Evolutionary conservation across 2,888 invertebrate genomes (phyloP).

Genomic region (Furcula furcula): DNA sequence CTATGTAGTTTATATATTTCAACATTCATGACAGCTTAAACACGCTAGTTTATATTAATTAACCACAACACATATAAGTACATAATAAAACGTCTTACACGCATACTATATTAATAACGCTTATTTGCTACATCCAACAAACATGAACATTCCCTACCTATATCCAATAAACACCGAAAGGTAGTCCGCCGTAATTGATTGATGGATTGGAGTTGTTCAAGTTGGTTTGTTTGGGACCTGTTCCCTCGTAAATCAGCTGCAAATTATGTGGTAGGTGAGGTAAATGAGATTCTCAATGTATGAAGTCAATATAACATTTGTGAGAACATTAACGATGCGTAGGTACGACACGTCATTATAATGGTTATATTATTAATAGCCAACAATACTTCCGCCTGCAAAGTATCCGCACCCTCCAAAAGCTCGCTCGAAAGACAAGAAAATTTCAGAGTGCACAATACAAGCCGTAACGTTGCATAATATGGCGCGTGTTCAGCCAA

Average conservation of each 20-base stretch:
- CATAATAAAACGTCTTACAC: no score
- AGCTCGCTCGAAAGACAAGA: slow-evolving; percentile 59
- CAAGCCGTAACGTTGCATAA: slow-evolving; percentile 77
- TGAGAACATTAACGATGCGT: not conserved
- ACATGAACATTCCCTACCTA: no score
- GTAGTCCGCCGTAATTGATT: slow-evolving; percentile 43
- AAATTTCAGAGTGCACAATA: slow-evolving; percentile 69
- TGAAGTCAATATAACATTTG: not conserved
- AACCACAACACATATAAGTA: no score
- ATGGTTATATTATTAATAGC: slow-evolving; percentile 2
- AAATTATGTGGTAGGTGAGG: not conserved
- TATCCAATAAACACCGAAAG: slow-evolving; percentile 37
- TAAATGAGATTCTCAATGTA: not conserved
- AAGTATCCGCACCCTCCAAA: slow-evolving; percentile 46
- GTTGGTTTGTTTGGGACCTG: slow-evolving; percentile 8
- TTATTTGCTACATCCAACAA: no score
- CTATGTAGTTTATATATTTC: no score
- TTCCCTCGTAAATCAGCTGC: not conserved
- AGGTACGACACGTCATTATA: not conserved
- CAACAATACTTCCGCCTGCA: slow-evolving; percentile 17
- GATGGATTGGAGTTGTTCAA: slow-evolving; percentile 37
- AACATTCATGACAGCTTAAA: no score
- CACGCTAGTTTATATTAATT: no score
- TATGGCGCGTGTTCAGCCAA: slow-evolving; percentile 77
- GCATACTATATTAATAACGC: no score